Conservation (phyloP, 1,140 invertebrate genomes). For the Paraescarpia echinospica region DNA sequence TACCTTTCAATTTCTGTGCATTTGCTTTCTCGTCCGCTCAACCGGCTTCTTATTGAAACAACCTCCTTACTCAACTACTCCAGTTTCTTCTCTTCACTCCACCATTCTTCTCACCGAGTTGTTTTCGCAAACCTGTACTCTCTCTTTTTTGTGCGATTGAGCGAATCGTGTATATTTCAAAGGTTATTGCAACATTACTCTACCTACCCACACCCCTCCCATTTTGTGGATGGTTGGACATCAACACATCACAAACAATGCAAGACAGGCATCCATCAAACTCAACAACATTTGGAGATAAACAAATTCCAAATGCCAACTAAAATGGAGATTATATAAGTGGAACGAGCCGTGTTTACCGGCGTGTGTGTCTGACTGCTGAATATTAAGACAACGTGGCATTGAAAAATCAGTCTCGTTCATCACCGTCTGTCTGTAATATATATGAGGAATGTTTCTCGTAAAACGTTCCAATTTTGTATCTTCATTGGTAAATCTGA, state of each 20-base stretch:
- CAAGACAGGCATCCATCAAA: too few species aligned
- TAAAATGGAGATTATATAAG: background rate
- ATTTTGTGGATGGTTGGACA: background rate
- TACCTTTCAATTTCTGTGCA: too few species aligned
- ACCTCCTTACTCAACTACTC: too few species aligned
- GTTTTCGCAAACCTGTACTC: too few species aligned
- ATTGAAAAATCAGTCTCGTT: background rate
- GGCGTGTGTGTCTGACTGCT: background rate
- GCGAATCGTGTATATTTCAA: background rate
- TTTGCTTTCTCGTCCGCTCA: too few species aligned
- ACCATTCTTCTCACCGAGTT: too few species aligned
- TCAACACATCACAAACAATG: background rate
- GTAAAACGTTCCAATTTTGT: background rate
- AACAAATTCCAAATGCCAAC: background rate
- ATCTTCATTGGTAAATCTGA: background rate
- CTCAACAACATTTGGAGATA: background rate
- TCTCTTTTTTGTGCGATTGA: too few species aligned
- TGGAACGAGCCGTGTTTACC: background rate
- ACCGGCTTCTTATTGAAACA: too few species aligned
- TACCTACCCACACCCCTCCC: background rate
- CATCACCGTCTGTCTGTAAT: background rate
- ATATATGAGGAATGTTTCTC: background rate
- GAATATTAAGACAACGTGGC: background rate
- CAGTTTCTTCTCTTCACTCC: too few species aligned
- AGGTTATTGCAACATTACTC: background rate